phyloP scores from a whole-genome alignment of 2,888 invertebrate genomes.

The Synanthedon vespiformis region DNA sequence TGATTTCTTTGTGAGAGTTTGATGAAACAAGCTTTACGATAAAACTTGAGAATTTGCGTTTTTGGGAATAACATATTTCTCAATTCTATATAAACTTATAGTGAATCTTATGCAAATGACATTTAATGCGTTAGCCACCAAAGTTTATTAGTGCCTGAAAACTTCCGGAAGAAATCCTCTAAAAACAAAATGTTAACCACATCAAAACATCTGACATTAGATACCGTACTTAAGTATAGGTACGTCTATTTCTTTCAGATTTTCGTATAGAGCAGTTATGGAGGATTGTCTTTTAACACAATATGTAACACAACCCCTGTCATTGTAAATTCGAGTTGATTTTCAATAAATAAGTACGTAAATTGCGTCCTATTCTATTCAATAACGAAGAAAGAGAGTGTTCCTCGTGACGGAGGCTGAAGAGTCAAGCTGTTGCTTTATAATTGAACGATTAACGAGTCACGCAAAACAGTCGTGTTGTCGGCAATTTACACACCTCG shows the following conservation, averaged over 20 bases:
- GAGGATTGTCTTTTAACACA: no score
- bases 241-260: no score
- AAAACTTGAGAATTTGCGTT: conserved; percentile 2
- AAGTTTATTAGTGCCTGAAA: no score
- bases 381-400: conserved; percentile 7
- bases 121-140: no score
- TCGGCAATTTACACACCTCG: conserved; percentile 16
- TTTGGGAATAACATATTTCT: background rate
- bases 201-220: no score
- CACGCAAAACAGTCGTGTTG: conserved; percentile 20
- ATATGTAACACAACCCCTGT: background rate
- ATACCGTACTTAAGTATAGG: no score
- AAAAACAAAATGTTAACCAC: no score
- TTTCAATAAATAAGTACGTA: background rate
- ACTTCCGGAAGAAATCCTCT: no score
- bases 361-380: conserved; percentile 9
- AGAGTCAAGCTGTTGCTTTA: conserved; percentile 11
- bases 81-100: no score
- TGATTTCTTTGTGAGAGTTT: conserved; percentile 2
- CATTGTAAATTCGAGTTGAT: background rate
- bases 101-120: no score
- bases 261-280: no score
- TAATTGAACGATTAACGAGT: conserved; percentile 22
- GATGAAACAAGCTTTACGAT: background rate
- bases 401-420: conserved; percentile 5